These are phyloP conservation scores for Microtus obscurus DNA, from an alignment of 2,797 vertebrate species.

Conservation along the genomic window DNA sequence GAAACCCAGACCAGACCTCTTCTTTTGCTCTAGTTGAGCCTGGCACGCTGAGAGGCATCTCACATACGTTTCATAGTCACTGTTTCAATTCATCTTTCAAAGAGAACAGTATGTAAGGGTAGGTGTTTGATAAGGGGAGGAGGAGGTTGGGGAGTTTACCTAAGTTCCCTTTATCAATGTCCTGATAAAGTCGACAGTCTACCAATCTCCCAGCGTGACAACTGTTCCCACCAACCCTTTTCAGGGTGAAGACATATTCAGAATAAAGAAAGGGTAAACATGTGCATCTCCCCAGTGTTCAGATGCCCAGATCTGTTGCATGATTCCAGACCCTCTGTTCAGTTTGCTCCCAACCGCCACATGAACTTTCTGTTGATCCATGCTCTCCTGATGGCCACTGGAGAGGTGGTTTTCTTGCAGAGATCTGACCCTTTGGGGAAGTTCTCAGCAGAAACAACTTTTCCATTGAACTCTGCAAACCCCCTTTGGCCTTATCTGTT, in stretches of 20 bases:
- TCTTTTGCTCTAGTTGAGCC: not conserved
- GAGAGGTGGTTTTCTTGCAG: not conserved
- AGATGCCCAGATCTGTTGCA: not conserved
- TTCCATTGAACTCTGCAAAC: not conserved
- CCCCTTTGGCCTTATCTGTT: not conserved
- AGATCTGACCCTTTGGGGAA: not conserved
- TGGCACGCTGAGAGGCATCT: not conserved
- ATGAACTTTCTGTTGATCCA: not conserved
- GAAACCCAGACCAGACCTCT: not conserved
- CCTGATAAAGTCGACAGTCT: slow-evolving; percentile 73
- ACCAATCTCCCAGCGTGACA: slow-evolving; percentile 69
- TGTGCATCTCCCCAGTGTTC: slow-evolving; percentile 52
- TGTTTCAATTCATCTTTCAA: not conserved
- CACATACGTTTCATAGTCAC: rapidly evolving
- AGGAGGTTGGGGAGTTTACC: not conserved
- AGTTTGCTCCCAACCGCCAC: rapidly evolving
- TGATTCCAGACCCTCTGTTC: not conserved
- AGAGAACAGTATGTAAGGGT: not conserved
- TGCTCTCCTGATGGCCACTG: not conserved
- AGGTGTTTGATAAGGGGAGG: not conserved
- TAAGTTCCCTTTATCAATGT: slow-evolving; percentile 78
- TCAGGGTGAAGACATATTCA: slow-evolving; percentile 82
- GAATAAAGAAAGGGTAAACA: slow-evolving; percentile 78
- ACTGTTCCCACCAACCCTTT: slow-evolving; percentile 78
- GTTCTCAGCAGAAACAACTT: not conserved